A percentile compares a stretch with the other conserved stretches of the same genome.
Evolutionary conservation across 1,140 invertebrate species (phyloP).

Genomic region (Homalodisca vitripennis): DNA sequence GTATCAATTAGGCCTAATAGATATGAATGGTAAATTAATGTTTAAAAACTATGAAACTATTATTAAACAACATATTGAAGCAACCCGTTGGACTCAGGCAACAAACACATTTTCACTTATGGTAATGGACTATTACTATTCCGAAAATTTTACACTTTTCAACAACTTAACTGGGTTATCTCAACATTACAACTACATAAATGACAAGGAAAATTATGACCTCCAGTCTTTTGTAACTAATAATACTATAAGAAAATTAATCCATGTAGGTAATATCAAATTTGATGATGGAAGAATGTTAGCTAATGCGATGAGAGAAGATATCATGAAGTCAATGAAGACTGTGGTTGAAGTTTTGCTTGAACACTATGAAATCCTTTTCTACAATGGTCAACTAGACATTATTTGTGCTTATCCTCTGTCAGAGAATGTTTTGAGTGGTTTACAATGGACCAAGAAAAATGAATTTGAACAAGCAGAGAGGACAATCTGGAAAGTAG

Average conservation of each 20-base stretch:
- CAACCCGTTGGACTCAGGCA: constrained; percentile 19
- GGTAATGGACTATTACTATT: constrained; percentile 26
- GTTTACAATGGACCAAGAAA: constrained; percentile 50
- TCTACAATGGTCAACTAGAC: constrained; percentile 84
- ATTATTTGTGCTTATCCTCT: constrained; percentile 80
- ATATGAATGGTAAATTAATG: constrained; percentile 32
- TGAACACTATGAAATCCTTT: constrained; percentile 65
- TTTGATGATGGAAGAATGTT: constrained; percentile 55
- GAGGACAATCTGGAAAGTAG: constrained; percentile 51
- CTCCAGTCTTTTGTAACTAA: constrained; percentile 49
- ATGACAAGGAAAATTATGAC: constrained; percentile 37
- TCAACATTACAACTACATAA: constrained; percentile 79
- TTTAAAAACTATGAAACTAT: constrained; percentile 32
- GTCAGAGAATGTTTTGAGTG: constrained; percentile 67
- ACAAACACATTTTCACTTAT: constrained; percentile 19
- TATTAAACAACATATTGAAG: background rate
- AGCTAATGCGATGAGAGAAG: constrained; percentile 65
- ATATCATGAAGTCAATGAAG: constrained; percentile 82
- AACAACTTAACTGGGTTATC: constrained; percentile 75
- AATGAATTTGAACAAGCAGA: constrained; percentile 47
- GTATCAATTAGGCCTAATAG: constrained; percentile 66
- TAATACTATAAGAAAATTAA: constrained; percentile 19
- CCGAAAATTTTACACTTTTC: constrained; percentile 51
- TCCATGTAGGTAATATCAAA: constrained; percentile 79
- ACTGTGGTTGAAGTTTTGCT: constrained; percentile 68